Evolutionary conservation across 2,888 invertebrate genomes (phyloP).

Genomic region (Acrobasis suavella): DNA sequence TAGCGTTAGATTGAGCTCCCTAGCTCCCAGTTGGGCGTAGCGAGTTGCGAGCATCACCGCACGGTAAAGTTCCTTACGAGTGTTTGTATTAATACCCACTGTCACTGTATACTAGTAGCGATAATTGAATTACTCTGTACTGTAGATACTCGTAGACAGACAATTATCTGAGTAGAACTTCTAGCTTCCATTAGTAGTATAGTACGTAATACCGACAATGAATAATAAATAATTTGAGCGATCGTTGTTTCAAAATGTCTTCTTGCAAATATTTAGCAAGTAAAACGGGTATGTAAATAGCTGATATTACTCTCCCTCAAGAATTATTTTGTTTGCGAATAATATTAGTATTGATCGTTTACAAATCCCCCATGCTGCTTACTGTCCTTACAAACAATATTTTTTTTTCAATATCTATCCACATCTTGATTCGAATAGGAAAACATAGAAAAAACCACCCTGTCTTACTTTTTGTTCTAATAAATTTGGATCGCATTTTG

Average conservation of each 20-base stretch:
- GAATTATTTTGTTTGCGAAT: constrained; percentile 24
- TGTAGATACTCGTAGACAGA: constrained; percentile 37
- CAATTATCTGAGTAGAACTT: constrained; percentile 49
- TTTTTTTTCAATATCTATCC: neutral
- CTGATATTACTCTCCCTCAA: constrained; percentile 18
- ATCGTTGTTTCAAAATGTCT: constrained; percentile 2
- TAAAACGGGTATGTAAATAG: constrained; percentile 26
- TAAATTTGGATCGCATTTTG: neutral
- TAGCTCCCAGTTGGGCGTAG: constrained; percentile 69
- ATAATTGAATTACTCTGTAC: constrained; percentile 51
- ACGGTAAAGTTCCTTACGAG: constrained; percentile 72
- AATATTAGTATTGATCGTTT: neutral
- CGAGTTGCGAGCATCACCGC: constrained; percentile 71
- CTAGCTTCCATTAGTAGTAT: constrained; percentile 27
- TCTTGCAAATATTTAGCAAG: constrained; percentile 8
- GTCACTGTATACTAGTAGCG: constrained; percentile 49
- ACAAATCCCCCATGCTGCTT: neutral
- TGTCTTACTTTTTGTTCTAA: constrained; percentile 42
- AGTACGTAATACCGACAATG: neutral
- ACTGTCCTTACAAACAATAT: neutral
- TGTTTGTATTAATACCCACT: constrained; percentile 48
- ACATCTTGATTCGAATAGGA: neutral
- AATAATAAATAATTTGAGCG: constrained; percentile 27
- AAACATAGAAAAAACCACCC: constrained; percentile 57
- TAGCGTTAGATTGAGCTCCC: constrained; percentile 71